A percentile compares a stretch with the other conserved stretches of the same genome.
phyloP scores from a whole-genome alignment of 2,797 vertebrate genomes.

The Chaenodraco wilsoni region DNA sequence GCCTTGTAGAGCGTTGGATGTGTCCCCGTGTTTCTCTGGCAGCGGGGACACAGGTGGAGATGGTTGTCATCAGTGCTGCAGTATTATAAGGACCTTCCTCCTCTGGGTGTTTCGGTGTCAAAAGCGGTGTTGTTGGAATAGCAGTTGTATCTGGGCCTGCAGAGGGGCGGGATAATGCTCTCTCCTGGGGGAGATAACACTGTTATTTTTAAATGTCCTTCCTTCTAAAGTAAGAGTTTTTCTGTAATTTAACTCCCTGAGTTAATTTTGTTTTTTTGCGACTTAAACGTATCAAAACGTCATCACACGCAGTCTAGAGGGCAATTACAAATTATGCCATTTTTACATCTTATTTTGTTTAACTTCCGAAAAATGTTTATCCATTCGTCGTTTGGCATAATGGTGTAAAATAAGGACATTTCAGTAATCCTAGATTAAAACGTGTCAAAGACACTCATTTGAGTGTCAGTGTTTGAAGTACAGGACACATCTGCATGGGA shows the following conservation, averaged over 20 bases:
- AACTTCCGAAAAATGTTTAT: not conserved
- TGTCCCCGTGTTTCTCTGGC: slow-evolving; percentile 30
- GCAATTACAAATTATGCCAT: no score
- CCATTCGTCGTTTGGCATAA: no score
- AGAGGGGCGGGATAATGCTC: slow-evolving; percentile 55
- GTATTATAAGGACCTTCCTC: slow-evolving; percentile 48
- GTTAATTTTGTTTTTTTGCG: not conserved
- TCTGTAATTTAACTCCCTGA: not conserved
- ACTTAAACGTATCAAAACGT: no score
- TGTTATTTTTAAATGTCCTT: not conserved
- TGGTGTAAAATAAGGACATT: not conserved
- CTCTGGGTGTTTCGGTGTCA: slow-evolving; percentile 63
- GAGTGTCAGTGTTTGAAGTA: no score
- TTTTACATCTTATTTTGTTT: no score
- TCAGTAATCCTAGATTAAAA: not conserved
- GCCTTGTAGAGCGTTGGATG: slow-evolving; percentile 30
- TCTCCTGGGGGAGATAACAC: slow-evolving; percentile 13
- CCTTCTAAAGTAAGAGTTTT: not conserved
- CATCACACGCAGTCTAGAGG: no score
- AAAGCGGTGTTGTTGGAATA: slow-evolving; percentile 68
- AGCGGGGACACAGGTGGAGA: slow-evolving; percentile 21
- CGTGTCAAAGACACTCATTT: not conserved
- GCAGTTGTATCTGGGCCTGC: slow-evolving; percentile 57
- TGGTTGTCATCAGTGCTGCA: slow-evolving; percentile 24
- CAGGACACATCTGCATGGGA: slow-evolving; percentile 6